These are phyloP conservation scores for Neostethus bicornis DNA, from an alignment of 2,797 vertebrate genomes.

Conservation along the genomic window DNA sequence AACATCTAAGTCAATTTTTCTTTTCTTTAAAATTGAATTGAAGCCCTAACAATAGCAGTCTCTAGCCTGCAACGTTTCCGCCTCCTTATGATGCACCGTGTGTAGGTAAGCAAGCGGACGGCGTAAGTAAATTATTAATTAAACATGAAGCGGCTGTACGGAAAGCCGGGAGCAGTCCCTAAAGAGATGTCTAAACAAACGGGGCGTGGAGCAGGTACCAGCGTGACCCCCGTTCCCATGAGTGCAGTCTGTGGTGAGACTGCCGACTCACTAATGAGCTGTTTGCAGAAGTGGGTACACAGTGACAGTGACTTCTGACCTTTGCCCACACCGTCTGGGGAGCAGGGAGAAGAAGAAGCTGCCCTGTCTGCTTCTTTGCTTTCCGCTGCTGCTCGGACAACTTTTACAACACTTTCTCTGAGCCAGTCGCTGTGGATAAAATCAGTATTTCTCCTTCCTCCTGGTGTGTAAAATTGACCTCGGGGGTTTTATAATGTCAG, in stretches of 20 bases:
- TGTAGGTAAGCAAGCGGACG: conserved; percentile 77
- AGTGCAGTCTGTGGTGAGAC: conserved; percentile 71
- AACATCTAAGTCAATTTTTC: too few relatives aligned
- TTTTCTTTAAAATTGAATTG: too few relatives aligned
- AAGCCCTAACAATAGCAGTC: conserved; percentile 34
- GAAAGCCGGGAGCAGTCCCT: conserved; percentile 59
- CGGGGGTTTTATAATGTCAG: conserved; percentile 49
- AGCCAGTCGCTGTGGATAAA: conserved; percentile 15
- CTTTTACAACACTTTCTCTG: conserved; percentile 21
- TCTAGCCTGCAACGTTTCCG: conserved; percentile 28
- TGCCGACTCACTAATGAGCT: conserved; percentile 82
- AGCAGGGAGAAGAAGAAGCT: conserved; percentile 59
- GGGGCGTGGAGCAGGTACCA: conserved; percentile 71
- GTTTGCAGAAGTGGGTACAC: conserved; percentile 81
- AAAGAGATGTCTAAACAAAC: conserved; percentile 78
- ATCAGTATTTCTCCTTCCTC: conserved; percentile 6
- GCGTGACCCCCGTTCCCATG: conserved; percentile 68
- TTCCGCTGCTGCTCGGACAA: conserved; percentile 47
- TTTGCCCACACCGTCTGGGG: conserved; percentile 73
- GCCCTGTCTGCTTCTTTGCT: conserved; percentile 24
- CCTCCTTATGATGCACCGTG: conserved; percentile 44
- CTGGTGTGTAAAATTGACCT: conserved; percentile 41
- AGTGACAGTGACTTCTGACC: conserved; percentile 80
- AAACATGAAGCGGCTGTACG: conserved; percentile 74
- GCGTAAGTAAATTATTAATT: conserved; percentile 85